phyloP scores from a whole-genome alignment of 2,113 vertebrate species.

The Dipodomys ordii region DNA sequence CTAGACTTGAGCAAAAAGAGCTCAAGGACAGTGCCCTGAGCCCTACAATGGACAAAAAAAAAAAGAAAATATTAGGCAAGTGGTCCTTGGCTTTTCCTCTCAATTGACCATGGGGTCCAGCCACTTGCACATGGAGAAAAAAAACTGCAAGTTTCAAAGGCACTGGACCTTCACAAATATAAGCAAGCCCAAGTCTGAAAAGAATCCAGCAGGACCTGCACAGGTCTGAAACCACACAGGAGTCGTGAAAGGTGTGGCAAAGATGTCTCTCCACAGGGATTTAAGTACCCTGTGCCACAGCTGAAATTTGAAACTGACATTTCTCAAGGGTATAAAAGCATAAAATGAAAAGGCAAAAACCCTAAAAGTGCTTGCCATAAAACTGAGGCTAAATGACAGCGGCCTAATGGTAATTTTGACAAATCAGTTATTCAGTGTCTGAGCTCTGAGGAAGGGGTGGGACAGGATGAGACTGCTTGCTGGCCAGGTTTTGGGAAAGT shows the following conservation, averaged over 20 bases:
- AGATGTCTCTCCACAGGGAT: neutral
- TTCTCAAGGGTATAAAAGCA: neutral
- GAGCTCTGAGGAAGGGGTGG: rapidly evolving
- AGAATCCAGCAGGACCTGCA: rapidly evolving
- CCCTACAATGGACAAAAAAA: no score
- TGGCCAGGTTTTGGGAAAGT: neutral
- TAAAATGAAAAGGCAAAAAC: neutral
- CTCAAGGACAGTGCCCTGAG: no score
- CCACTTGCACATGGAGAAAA: neutral
- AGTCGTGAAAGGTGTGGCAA: no score
- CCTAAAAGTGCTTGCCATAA: neutral
- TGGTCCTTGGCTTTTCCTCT: no score
- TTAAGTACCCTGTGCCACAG: neutral
- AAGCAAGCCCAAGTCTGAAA: neutral
- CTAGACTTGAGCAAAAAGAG: no score
- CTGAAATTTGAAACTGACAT: neutral
- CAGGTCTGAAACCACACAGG: rapidly evolving
- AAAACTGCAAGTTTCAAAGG: neutral
- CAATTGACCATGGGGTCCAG: rapidly evolving
- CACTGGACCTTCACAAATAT: neutral
- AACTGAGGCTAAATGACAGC: neutral
- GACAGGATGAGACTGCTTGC: no score
- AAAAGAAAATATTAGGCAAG: no score
- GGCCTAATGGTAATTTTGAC: neutral
- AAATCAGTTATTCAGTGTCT: no score